Evolutionary conservation across 2,888 invertebrate species (phyloP).

Genomic region (Acholoe squamosa): DNA sequence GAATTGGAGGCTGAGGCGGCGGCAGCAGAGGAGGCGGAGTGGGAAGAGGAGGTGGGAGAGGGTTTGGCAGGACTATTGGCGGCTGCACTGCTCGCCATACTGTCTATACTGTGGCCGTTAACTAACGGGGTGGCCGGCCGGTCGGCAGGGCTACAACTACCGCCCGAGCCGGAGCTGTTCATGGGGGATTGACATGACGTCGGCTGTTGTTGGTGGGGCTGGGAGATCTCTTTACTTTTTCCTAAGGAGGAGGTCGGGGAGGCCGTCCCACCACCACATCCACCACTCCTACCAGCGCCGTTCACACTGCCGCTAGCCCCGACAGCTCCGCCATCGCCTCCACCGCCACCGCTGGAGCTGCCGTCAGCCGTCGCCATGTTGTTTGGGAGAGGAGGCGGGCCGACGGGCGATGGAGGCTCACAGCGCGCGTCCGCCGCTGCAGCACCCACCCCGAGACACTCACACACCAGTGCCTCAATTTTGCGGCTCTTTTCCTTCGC

Average conservation of each 20-base stretch:
- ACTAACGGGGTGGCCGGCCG: neutral
- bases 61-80: conserved; percentile 14
- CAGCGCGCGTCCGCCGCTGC: neutral
- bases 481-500: neutral
- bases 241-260: neutral
- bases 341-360: neutral
- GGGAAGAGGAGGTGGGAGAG: conserved; percentile 67
- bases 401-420: neutral
- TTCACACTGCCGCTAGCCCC: neutral
- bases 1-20: conserved; percentile 53
- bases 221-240: neutral
- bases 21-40: conserved; percentile 65
- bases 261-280: neutral
- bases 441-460: conserved; percentile 39
- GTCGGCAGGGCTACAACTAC: neutral
- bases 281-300: neutral
- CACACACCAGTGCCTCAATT: conserved; percentile 56
- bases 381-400: conserved; percentile 48
- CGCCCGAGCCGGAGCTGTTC: neutral
- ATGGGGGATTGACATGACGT: neutral
- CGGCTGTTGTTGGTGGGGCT: neutral
- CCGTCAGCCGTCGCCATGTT: conserved; percentile 53
- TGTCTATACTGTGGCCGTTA: conserved; percentile 48
- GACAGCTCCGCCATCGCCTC: neutral
- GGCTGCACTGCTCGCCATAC: conserved; percentile 23